phyloP scores from a whole-genome alignment of 1,140 invertebrate species.

The Cotesia chilonis region DNA sequence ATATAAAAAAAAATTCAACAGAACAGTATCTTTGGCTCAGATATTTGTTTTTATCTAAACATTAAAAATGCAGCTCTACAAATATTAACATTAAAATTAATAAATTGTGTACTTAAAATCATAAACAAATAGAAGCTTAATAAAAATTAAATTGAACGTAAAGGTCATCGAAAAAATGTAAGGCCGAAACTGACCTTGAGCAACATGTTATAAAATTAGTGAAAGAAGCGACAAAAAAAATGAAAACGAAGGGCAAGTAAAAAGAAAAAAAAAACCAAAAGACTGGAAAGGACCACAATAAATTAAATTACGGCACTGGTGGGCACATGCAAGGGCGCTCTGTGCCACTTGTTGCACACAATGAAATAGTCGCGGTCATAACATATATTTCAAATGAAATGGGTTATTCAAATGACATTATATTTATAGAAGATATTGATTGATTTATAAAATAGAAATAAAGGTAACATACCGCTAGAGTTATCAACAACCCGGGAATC shows the following conservation, averaged over 20 bases:
- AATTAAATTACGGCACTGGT: conserved; percentile 42
- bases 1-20: too few species aligned
- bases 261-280: conserved; percentile 1
- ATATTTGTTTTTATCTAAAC: too few species aligned
- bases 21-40: too few species aligned
- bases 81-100: too few species aligned
- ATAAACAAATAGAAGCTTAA: too few species aligned
- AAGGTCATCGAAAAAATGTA: not conserved
- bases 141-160: not conserved
- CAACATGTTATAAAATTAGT: not conserved
- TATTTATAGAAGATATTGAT: not conserved
- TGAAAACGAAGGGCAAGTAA: not conserved
- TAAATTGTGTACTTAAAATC: too few species aligned
- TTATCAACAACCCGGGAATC: conserved; percentile 32
- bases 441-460: not conserved
- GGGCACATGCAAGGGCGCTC: conserved; percentile 44
- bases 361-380: conserved; percentile 37
- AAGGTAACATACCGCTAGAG: conserved; percentile 39
- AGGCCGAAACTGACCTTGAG: not conserved
- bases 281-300: not conserved
- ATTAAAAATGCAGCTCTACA: too few species aligned
- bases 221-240: conserved; percentile 36
- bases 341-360: conserved; percentile 52
- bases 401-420: not conserved
- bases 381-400: conserved; percentile 26